phyloP scores from a whole-genome alignment of 2,113 vertebrate genomes.

The Mellivora capensis region DNA sequence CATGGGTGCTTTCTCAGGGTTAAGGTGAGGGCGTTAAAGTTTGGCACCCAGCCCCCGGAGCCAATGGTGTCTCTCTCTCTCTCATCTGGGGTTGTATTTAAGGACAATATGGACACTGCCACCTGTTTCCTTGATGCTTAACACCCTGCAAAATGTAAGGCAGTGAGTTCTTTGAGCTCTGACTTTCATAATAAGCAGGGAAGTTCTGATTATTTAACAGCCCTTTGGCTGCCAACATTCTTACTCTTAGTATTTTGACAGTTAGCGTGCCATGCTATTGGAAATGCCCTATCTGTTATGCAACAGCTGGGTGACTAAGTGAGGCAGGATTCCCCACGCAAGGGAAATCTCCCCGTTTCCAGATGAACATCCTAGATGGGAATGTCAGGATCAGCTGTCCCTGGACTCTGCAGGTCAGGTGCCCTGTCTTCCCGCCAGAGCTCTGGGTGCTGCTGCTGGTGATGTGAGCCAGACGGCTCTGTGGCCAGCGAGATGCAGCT shows the following conservation, averaged over 20 bases:
- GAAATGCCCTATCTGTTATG: neutral
- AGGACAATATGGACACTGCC: neutral
- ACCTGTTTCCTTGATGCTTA: neutral
- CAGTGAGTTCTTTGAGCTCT: neutral
- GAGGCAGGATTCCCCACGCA: neutral
- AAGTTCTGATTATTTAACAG: neutral
- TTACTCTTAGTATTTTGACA: neutral
- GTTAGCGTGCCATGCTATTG: neutral
- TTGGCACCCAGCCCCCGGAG: neutral
- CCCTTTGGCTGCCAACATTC: neutral
- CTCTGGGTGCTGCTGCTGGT: neutral
- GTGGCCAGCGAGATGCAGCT: neutral
- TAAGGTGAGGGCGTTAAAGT: neutral
- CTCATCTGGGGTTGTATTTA: neutral
- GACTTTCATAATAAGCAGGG: neutral
- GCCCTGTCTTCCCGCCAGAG: neutral
- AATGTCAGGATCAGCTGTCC: neutral
- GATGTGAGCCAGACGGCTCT: neutral
- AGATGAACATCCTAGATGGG: neutral
- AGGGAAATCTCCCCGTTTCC: neutral
- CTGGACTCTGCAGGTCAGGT: neutral
- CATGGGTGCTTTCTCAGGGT: neutral
- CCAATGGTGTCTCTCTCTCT: no score
- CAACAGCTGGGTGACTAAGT: conserved; percentile 33
- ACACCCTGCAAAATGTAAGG: neutral